Conservation (phyloP, 2,113 vertebrate species). For the Myrmecophaga tridactyla region DNA sequence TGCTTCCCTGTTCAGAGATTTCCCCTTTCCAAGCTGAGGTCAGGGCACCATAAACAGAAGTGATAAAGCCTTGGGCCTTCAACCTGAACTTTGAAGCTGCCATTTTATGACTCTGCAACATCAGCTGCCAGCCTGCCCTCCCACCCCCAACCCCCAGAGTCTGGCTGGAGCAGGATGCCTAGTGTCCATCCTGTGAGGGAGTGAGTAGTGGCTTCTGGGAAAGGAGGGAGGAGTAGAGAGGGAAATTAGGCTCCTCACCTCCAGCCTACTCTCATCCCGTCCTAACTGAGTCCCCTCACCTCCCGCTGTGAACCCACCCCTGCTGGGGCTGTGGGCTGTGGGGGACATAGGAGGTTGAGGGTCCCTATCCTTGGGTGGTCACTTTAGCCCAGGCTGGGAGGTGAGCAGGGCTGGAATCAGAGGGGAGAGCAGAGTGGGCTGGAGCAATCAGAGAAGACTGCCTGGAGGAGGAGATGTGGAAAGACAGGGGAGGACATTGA, state of each 20-base stretch:
- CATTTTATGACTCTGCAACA: conserved; percentile 62
- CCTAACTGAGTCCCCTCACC: neutral
- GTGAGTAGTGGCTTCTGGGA: neutral
- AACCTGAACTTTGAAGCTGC: conserved; percentile 71
- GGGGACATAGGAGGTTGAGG: neutral
- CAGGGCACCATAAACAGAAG: conserved; percentile 57
- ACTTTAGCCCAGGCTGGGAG: neutral
- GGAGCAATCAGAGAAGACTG: conserved; percentile 16
- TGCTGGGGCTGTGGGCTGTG: neutral
- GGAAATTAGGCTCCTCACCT: neutral
- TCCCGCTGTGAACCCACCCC: neutral
- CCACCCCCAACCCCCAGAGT: neutral
- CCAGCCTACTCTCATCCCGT: neutral
- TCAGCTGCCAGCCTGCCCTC: too few species aligned
- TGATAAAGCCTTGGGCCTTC: conserved; percentile 59
- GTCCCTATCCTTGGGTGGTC: neutral
- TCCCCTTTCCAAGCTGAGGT: conserved; percentile 47
- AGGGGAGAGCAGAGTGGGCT: neutral
- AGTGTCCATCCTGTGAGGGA: neutral
- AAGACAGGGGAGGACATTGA: neutral
- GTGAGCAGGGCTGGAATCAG: neutral
- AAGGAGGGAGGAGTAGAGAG: neutral
- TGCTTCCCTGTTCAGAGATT: conserved; percentile 69
- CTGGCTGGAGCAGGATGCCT: neutral
- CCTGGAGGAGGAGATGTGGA: conserved; percentile 6